phyloP scores from a whole-genome alignment of 2,113 vertebrate species.

The Balaeniceps rex region DNA sequence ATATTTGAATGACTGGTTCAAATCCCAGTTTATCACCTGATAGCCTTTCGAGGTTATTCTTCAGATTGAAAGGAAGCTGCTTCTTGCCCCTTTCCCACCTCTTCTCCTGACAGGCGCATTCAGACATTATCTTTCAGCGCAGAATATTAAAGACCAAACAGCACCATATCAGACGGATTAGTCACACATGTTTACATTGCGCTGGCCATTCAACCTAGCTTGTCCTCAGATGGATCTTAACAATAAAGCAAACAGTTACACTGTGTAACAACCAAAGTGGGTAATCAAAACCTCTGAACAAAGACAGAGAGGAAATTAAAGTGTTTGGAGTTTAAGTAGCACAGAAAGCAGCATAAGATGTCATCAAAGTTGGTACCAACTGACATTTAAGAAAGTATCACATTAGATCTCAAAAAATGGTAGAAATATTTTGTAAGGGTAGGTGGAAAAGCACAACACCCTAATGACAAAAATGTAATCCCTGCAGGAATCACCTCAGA shows the following conservation, averaged over 20 bases:
- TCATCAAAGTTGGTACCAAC: neutral
- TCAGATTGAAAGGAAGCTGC: neutral
- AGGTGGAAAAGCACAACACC: neutral
- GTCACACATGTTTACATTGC: conserved; percentile 29
- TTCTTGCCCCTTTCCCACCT: neutral
- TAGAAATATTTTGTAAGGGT: neutral
- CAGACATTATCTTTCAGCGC: neutral
- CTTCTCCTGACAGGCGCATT: neutral
- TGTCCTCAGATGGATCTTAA: conserved; percentile 30
- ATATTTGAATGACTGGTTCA: neutral
- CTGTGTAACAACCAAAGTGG: neutral
- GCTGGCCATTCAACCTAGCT: conserved; percentile 3
- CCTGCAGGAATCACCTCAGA: neutral
- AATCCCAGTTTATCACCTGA: neutral
- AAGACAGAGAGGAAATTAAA: conserved; percentile 4
- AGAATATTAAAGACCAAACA: conserved; percentile 12
- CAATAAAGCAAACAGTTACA: conserved; percentile 31
- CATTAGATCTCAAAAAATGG: accelerated
- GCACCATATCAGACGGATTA: conserved; percentile 9
- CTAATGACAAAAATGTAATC: neutral
- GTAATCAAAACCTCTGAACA: conserved; percentile 16
- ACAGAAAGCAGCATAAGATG: neutral
- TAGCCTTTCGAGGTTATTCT: neutral
- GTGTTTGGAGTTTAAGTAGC: neutral
- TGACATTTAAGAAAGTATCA: neutral